Evolutionary conservation across 1,140 invertebrate genomes (phyloP), one percentile per base, ranked within the genome.

Genomic region (Zaprionus nigranus): DNA sequence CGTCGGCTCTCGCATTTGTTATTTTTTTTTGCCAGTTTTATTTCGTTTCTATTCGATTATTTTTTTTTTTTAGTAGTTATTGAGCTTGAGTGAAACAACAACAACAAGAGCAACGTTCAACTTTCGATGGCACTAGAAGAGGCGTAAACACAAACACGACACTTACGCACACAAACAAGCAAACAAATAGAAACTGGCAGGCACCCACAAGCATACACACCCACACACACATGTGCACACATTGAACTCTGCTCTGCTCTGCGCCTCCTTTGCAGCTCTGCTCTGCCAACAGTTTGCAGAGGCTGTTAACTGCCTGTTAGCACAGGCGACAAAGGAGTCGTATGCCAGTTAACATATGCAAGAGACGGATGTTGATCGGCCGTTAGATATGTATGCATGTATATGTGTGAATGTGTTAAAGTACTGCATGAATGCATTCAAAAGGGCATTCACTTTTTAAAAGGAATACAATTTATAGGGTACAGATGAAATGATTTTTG

Each of bases 1-100:
- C 49, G 61, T 62, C 40, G 40, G 34, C 62, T 46, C 28, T 73
- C 84, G 81, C 80, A 80, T 84, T 87, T 84, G 80, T 56, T 80
- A 54, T 17, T 71, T 75, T 65, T 58, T 74, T 38, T 46, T 75
- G 66, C 54, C 38, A 51, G 51, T 67, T 38, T 66, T 64, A 64
- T 64, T 64, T 71, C 46, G 17, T 71, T 43, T 60, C 43, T 46
- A 59, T 40, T 11, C 46, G 43, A 36, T 36, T 34, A 13, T 26
- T 56, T 53, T 17, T 56, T 53, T 17, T 56, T 71, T 24, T 46
- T 67, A 63, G 49, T 77, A 72, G 68, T 76, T 76, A 73, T 73
- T 76, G 69, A 70, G 72, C 69, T 75, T 69, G 66, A 70, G 59
- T 57, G 59, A 54, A 70, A 64, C 28, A 74, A 64, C 75, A 75